phyloP scores from a whole-genome alignment of 2,797 vertebrate species.

The Propithecus perrieri region DNA sequence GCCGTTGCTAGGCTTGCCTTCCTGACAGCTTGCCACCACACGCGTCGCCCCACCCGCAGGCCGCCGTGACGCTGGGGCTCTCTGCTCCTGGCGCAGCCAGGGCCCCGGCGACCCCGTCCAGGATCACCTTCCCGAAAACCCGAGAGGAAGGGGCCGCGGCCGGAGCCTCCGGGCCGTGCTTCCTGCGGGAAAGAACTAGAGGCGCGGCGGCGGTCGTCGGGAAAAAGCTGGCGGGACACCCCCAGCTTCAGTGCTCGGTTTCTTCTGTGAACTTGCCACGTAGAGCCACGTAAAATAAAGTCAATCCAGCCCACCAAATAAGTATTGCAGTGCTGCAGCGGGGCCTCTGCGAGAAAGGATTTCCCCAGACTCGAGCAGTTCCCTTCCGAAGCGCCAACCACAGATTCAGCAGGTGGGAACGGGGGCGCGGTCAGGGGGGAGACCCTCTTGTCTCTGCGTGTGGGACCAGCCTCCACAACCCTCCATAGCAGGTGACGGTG shows the following conservation, averaged over 20 bases:
- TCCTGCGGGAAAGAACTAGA: slow-evolving; percentile 74
- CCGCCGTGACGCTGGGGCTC: slow-evolving; percentile 82
- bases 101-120: slow-evolving; percentile 81
- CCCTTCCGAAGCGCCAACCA: accelerated
- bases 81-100: slow-evolving; percentile 86
- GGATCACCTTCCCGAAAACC: slow-evolving; percentile 83
- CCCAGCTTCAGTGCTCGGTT: accelerated
- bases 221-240: accelerated
- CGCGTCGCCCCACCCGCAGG: slow-evolving; percentile 81
- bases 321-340: accelerated
- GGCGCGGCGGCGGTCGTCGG: accelerated
- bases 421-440: accelerated
- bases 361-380: accelerated
- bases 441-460: accelerated
- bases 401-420: accelerated
- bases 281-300: not conserved
- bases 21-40: slow-evolving; percentile 82
- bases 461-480: accelerated
- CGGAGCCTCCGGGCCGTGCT: slow-evolving; percentile 81
- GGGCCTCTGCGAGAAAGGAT: not conserved
- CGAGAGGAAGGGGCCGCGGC: slow-evolving; percentile 82
- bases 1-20: slow-evolving; percentile 77
- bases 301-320: accelerated
- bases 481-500: accelerated
- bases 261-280: not conserved